Evolutionary conservation across 2,797 vertebrate species (phyloP), one percentile per base, ranked within the genome.

Genomic region (Brotogeris chrysoptera): DNA sequence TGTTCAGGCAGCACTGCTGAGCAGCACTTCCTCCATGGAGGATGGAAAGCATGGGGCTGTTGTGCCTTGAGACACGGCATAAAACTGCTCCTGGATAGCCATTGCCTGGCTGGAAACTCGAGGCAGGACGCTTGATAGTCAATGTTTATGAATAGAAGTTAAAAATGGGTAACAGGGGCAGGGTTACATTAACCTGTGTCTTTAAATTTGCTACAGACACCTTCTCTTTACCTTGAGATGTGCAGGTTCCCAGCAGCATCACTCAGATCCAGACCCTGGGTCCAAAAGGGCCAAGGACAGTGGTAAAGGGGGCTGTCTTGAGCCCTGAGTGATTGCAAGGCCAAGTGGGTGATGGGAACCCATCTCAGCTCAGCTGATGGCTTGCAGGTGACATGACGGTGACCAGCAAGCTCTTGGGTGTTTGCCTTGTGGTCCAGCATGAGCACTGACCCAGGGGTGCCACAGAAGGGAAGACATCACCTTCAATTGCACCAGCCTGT

Each of bases 131-230:
- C 24, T 50, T 63, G 36, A 39, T 3, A 43, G 32, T 27, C 43
- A 47, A 3, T 44, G 32, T 27, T 66, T 60, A 16, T 16, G 24
- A 83, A 49, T 28, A 30, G 16, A 41, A 57, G 32, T n/a, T 25
- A 52, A 57, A 69, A 4, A n/a, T 68, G 53, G 13, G 32, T 69
- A 60, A 28, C 41, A 66, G 55, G n/a, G 38, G 61, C 34, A 85
- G 63, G 55, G 32, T 16, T 5, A 3, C 16, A 3, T 7, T 32
- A n/a, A 76, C 1, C 0, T n/a, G 44, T 13, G 10, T 28, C 53
- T 76, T 78, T 55, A 7, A 38, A 9, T 69, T 43, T 19, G 30
- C n/a, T 52, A 6, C 64, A 6, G 18, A 23, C 25, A 3, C 52
- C 30, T 80, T 47, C 41, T 30, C 46, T 52, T 50, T 70, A 6